Evolutionary conservation across 2,797 vertebrate species (phyloP).

Genomic region (Synaphobranchus kaupii): DNA sequence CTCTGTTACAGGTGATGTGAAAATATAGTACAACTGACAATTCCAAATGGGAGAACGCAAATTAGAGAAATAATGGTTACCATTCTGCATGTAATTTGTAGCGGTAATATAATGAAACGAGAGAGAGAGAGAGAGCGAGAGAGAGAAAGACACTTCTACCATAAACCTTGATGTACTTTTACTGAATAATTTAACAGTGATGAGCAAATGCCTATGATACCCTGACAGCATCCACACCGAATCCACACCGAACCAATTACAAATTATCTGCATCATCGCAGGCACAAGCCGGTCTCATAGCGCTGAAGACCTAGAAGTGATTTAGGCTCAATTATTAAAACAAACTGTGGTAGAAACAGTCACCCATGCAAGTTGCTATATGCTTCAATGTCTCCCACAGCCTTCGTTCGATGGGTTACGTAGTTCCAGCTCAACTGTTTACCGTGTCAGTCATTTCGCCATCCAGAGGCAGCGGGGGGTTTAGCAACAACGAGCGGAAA

Average conservation of each 20-base stretch:
- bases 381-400: conserved; percentile 37
- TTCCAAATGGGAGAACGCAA: not conserved
- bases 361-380: conserved; percentile 35
- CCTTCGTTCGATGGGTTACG: conserved; percentile 20
- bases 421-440: conserved; percentile 14
- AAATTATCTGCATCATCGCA: conserved; percentile 14
- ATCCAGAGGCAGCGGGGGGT: not conserved
- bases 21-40: not conserved
- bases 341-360: conserved; percentile 46
- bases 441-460: conserved; percentile 31
- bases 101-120: conserved; percentile 1
- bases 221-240: not conserved
- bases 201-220: conserved; percentile 7
- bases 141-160: not conserved
- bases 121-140: not conserved
- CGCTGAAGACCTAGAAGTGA: not conserved
- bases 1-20: not conserved
- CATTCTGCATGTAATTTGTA: not conserved
- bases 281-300: not conserved
- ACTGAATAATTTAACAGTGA: conserved; percentile 10
- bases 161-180: conserved; percentile 9
- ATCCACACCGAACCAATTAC: not conserved
- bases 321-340: conserved; percentile 25
- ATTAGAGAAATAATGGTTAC: not conserved
- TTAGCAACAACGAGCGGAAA: not conserved